Evolutionary conservation across 2,888 invertebrate genomes (phyloP).

Genomic region (Drosophila anomalata): DNA sequence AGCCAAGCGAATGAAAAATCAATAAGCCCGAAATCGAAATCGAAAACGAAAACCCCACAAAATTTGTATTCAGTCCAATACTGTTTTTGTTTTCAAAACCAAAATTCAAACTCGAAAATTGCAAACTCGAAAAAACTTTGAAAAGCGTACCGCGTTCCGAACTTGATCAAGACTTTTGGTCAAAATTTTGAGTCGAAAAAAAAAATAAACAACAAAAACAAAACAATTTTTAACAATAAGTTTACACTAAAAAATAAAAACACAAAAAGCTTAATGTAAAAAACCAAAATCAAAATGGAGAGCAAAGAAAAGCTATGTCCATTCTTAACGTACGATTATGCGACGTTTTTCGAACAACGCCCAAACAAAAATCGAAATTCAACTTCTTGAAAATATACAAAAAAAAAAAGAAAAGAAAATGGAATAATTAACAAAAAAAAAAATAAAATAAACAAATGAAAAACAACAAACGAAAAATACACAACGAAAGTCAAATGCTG

Average conservation of each 20-base stretch:
- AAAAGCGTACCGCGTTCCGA: constrained; percentile 35
- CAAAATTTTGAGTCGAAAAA: constrained; percentile 53
- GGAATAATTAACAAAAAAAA: constrained; percentile 20
- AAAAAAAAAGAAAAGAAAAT: constrained; percentile 11
- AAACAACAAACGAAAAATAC: constrained; percentile 62
- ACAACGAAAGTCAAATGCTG: constrained; percentile 74
- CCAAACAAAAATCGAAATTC: constrained; percentile 85
- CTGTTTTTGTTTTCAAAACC: no score
- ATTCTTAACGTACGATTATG: constrained; percentile 72
- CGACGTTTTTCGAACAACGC: constrained; percentile 84
- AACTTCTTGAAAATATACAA: constrained; percentile 84
- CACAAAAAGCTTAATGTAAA: constrained; percentile 51
- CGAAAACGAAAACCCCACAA: constrained; percentile 2
- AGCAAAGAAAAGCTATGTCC: constrained; percentile 48
- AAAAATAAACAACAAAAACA: constrained; percentile 45
- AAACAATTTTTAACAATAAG: constrained; percentile 61
- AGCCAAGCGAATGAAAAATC: constrained; percentile 16
- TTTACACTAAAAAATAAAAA: constrained; percentile 50
- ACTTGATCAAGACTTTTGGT: constrained; percentile 36
- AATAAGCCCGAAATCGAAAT: neutral
- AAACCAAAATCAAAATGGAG: constrained; percentile 50
- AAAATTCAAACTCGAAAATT: constrained; percentile 23
- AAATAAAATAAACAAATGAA: constrained; percentile 52
- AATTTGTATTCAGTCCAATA: constrained; percentile 30
- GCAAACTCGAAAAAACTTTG: constrained; percentile 11